Conservation (phyloP, 92 coral and sea anemone genomes). For the Palythoa heliodiscus region DNA sequence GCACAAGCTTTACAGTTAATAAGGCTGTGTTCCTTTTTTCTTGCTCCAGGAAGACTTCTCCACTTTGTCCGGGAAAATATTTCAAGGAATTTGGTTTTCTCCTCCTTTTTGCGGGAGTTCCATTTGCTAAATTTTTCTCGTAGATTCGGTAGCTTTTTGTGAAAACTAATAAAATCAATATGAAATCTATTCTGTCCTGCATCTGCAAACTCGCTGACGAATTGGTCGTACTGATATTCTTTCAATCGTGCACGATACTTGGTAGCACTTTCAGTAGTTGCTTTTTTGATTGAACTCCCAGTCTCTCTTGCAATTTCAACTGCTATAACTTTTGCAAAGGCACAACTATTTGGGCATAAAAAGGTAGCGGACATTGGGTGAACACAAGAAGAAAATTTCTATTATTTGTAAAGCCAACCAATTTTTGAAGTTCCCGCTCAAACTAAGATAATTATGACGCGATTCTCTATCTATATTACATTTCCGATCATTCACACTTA, state of each 20-base stretch:
- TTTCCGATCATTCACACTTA: neutral
- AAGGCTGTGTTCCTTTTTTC: conserved; percentile 54
- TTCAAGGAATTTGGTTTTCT: conserved; percentile 49
- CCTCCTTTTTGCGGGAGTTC: conserved; percentile 55
- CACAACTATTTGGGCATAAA: conserved; percentile 65
- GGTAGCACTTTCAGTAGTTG: conserved; percentile 43
- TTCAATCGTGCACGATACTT: conserved; percentile 55
- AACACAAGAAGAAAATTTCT: neutral
- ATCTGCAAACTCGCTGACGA: conserved; percentile 15
- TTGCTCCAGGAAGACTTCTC: conserved; percentile 10
- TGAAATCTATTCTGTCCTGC: conserved; percentile 51
- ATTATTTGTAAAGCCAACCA: neutral
- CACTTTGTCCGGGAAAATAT: too few relatives aligned
- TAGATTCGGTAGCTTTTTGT: conserved; percentile 53
- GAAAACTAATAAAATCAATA: conserved; percentile 41
- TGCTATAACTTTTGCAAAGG: conserved; percentile 58
- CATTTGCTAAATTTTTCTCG: conserved; percentile 45
- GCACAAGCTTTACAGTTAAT: conserved; percentile 57
- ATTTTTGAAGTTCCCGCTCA: conserved; percentile 29
- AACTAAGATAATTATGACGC: conserved; percentile 19
- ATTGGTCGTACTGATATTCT: conserved; percentile 48
- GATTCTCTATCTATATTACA: neutral
- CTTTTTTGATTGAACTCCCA: conserved; percentile 26
- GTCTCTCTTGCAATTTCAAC: conserved; percentile 44
- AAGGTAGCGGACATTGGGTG: conserved; percentile 54